These are phyloP conservation scores for Aythya baeri DNA, from an alignment of 2,113 vertebrate genomes.

Conservation along the genomic window DNA sequence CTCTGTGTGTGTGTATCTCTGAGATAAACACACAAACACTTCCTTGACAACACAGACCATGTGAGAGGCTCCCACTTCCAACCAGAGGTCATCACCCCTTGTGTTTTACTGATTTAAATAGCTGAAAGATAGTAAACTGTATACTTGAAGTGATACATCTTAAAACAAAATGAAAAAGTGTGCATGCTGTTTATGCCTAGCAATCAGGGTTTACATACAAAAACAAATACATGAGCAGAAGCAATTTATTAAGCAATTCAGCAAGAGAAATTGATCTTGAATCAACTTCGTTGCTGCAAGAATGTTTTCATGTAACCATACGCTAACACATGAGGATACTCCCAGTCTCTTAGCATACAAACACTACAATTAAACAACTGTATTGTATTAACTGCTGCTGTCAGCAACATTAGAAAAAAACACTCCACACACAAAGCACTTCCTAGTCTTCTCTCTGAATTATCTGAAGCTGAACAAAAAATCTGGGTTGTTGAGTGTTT, in stretches of 20 bases:
- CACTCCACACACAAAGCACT: background rate
- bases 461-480: background rate
- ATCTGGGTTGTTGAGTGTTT: background rate
- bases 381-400: background rate
- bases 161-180: background rate
- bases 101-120: background rate
- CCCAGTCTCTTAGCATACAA: background rate
- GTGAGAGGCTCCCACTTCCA: conserved; percentile 2
- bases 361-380: background rate
- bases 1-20: conserved; percentile 8
- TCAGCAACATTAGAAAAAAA: background rate
- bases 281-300: background rate
- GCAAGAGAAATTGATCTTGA: background rate
- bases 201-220: background rate
- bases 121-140: background rate
- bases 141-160: background rate
- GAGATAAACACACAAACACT: background rate
- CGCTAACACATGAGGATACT: background rate
- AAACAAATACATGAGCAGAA: background rate
- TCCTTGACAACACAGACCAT: conserved; percentile 25
- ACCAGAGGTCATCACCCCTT: background rate
- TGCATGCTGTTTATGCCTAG: background rate
- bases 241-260: background rate
- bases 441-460: background rate
- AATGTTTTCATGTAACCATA: background rate